Evolutionary conservation across 2,888 invertebrate species (phyloP).

Genomic region (Emmelina monodactyla): DNA sequence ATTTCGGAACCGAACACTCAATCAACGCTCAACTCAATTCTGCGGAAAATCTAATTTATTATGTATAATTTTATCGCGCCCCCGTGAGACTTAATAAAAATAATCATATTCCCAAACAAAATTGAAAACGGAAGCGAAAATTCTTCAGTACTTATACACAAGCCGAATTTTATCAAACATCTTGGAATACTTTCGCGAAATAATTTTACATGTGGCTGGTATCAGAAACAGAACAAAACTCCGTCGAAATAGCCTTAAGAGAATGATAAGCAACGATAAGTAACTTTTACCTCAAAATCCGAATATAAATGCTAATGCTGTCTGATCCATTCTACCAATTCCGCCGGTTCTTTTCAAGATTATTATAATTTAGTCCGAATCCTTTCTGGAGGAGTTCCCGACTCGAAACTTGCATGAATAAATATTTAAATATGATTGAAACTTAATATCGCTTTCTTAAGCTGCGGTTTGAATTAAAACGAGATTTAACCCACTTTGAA

Average conservation of each 20-base stretch:
- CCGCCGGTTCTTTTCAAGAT: conserved; percentile 45
- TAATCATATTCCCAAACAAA: too few species aligned
- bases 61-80: too few species aligned
- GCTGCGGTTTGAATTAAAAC: conserved; percentile 7
- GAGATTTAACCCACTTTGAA: neutral
- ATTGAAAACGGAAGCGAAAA: too few species aligned
- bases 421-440: conserved; percentile 28
- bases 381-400: conserved; percentile 41
- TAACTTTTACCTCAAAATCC: conserved; percentile 48
- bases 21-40: neutral
- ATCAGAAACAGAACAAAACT: too few species aligned
- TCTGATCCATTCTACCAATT: conserved; percentile 56
- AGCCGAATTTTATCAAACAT: too few species aligned
- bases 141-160: too few species aligned
- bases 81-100: too few species aligned
- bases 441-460: conserved; percentile 10
- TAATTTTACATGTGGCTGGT: too few species aligned
- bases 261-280: too few species aligned
- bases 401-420: conserved; percentile 38
- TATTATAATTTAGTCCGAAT: conserved; percentile 56
- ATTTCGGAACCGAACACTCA: neutral
- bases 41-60: neutral
- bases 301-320: conserved; percentile 58
- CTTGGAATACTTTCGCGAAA: too few species aligned
- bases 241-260: too few species aligned